Evolutionary conservation across 1,140 invertebrate genomes (phyloP), one percentile per base, ranked within the genome.

Genomic region (Druon quercuslanigerum): DNA sequence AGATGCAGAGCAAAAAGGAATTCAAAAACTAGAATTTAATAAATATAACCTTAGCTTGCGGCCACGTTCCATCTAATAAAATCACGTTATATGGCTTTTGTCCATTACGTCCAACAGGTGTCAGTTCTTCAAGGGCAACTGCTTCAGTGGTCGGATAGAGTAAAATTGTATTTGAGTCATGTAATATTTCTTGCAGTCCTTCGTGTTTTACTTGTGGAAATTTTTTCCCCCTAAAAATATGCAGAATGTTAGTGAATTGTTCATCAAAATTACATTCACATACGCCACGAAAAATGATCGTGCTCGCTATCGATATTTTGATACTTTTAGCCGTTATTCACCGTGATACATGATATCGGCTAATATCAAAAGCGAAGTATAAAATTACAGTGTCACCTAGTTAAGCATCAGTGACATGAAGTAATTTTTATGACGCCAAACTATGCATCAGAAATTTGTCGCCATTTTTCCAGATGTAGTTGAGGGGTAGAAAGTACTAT

Each of bases 11-110:
- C 5, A 46, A 11, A 11, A 46, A 46, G 6, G 11, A 11, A 46
- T 8, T 1, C 11, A 46, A 11, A 8, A 46, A 46, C 40, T 46
- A 2, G 50, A 60, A 82, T 25, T 56, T 66, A 40, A 72, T 57
- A 72, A 52, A 57, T 51, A 72, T 77, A 84, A 91, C 91, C 79
- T 97, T 97, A 13, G 97, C 97, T 92, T 99, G 97, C 17, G 96
- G 95, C 97, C 97, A 99, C 50, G 97, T 99, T 46, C 97, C 97
- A 93, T 99, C 97, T 80, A 99, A 93, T 71, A 99, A 90, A 56
- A 99, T 92, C 52, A 98, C 91, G 90, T 97, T 98, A 84, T 96
- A 97, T 13, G 91, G 84, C 60, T 87, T 84, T 87, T 89, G 79
- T 78, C 81, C 84, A 82, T 86, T 79, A 87, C 85, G 75, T 60